Conservation (phyloP, 2,888 invertebrate genomes). For the Pollenia griseotomentosa region DNA sequence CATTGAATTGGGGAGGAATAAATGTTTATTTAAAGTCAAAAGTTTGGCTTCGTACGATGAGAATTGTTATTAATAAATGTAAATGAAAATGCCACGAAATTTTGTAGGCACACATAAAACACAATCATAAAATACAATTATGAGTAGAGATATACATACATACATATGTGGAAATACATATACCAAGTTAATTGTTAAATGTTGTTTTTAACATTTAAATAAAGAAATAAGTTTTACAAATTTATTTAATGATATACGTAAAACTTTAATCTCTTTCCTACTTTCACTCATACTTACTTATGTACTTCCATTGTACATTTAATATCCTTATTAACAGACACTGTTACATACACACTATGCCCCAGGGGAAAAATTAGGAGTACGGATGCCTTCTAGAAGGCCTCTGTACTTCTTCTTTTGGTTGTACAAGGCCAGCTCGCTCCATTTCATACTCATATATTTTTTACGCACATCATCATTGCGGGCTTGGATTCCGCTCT, state of each 20-base stretch:
- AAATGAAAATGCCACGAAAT: constrained; percentile 31
- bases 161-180: neutral
- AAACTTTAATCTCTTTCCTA: neutral
- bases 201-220: constrained; percentile 28
- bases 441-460: too few species aligned
- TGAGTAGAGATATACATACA: neutral
- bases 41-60: constrained; percentile 26
- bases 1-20: constrained; percentile 13
- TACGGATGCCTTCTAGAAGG: too few species aligned
- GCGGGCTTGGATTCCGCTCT: too few species aligned
- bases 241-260: constrained; percentile 43
- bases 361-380: too few species aligned
- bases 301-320: neutral
- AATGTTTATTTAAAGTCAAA: constrained; percentile 42
- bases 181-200: constrained; percentile 16
- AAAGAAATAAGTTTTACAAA: constrained; percentile 32
- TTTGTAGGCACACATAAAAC: neutral
- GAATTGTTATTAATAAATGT: constrained; percentile 38
- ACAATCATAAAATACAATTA: neutral
- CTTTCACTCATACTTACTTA: too few species aligned
- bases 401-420: too few species aligned
- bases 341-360: neutral
- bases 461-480: too few species aligned
- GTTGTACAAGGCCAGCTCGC: too few species aligned
- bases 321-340: constrained; percentile 12